These are phyloP conservation scores for Prunella himalayana DNA, from an alignment of 2,113 vertebrate genomes.

Conservation along the genomic window DNA sequence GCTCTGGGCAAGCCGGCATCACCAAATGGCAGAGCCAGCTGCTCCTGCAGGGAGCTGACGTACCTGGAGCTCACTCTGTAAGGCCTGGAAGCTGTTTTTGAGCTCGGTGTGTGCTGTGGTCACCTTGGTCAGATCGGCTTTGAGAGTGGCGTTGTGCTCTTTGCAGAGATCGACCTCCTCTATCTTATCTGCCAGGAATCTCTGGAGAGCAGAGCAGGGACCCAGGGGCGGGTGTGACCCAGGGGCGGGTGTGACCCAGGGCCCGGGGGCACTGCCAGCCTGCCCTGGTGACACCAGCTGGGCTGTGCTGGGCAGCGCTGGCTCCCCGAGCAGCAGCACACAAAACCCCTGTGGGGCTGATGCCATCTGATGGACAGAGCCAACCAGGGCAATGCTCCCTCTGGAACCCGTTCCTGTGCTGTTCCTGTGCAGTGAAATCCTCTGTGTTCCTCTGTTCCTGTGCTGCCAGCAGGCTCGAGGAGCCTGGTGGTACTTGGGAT, in stretches of 20 bases:
- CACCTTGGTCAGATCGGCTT: constrained; percentile 64
- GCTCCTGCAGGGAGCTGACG: fast-evolving
- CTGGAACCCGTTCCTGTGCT: fast-evolving
- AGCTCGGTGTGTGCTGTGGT: constrained; percentile 68
- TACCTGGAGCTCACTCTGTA: constrained; percentile 88
- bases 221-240: too few species aligned
- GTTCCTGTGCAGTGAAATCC: too few species aligned
- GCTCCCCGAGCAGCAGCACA: fast-evolving
- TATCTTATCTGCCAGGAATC: constrained; percentile 68
- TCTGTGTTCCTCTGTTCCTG: fast-evolving
- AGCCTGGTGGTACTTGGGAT: background rate
- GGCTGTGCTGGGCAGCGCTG: background rate
- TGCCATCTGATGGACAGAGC: background rate
- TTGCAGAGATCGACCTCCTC: constrained; percentile 80
- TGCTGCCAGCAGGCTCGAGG: background rate
- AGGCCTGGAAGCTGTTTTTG: constrained; percentile 69
- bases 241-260: background rate
- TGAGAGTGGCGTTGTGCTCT: constrained; percentile 72
- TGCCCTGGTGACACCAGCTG: background rate
- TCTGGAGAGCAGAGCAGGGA: constrained; percentile 62
- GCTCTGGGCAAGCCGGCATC: background rate
- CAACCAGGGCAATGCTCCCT: fast-evolving
- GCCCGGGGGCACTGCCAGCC: fast-evolving
- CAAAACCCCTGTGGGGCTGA: background rate
- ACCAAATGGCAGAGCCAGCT: fast-evolving